A percentile compares a stretch with the other conserved stretches of the same genome.
Conservation (phyloP, 35 echinoderm and acorn worm genomes). For the Amphiura filiformis region DNA sequence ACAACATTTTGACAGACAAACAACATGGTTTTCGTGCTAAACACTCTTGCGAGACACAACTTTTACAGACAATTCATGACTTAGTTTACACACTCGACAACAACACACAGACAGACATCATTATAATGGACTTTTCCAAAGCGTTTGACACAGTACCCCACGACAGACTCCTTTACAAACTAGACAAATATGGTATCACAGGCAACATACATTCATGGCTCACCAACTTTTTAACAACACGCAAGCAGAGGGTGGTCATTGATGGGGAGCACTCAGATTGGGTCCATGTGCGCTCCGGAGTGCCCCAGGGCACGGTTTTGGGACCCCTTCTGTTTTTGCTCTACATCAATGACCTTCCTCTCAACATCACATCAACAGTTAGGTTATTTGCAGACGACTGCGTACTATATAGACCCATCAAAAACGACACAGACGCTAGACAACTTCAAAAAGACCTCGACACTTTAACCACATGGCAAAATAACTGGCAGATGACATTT, state of each 20-base stretch:
- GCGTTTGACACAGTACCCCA: conserved; percentile 38
- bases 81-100: conserved; percentile 6
- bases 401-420: conserved; percentile 19
- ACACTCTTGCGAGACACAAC: conserved; percentile 53
- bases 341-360: conserved; percentile 43
- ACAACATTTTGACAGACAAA: conserved; percentile 40
- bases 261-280: conserved; percentile 36
- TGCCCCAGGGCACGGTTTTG: conserved; percentile 70
- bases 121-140: conserved; percentile 48
- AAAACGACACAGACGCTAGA: not conserved
- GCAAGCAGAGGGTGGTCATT: conserved; percentile 45
- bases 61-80: conserved; percentile 33
- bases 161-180: conserved; percentile 19
- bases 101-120: conserved; percentile 23
- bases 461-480: conserved; percentile 13
- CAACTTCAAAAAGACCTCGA: conserved; percentile 13
- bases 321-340: conserved; percentile 54
- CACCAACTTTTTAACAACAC: conserved; percentile 25
- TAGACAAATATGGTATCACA: conserved; percentile 15
- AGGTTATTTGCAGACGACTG: conserved; percentile 53
- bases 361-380: not conserved
- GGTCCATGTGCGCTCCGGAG: conserved; percentile 27
- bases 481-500: not conserved
- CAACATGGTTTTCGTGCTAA: conserved; percentile 54
- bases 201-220: conserved; percentile 18